These are phyloP conservation scores for Poeciliopsis turrubarensis DNA, from an alignment of 2,113 vertebrate genomes.

Conservation along the genomic window DNA sequence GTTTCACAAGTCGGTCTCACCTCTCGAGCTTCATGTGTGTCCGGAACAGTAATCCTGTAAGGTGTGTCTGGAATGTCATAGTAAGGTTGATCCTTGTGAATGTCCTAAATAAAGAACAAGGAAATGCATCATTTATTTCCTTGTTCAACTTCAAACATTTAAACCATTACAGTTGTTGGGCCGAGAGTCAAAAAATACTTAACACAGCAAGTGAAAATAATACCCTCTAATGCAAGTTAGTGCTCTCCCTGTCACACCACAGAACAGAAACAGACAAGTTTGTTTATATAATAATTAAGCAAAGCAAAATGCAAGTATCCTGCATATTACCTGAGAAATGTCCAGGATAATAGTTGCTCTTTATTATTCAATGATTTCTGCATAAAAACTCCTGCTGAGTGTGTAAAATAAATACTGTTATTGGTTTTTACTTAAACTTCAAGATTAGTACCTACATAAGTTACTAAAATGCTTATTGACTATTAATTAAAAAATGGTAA, in stretches of 20 bases:
- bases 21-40: slow-evolving; percentile 93
- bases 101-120: slow-evolving; percentile 81
- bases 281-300: background rate
- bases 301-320: background rate
- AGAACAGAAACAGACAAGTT: background rate
- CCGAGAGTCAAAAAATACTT: too few species aligned
- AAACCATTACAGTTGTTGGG: too few species aligned
- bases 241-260: background rate
- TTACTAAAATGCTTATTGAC: background rate
- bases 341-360: background rate
- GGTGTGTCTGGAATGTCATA: slow-evolving; percentile 95
- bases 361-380: background rate
- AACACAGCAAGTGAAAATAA: background rate
- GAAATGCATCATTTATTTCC: background rate
- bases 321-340: too few species aligned
- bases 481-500: background rate
- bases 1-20: slow-evolving; percentile 68
- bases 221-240: background rate
- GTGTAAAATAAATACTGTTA: background rate
- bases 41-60: slow-evolving; percentile 94
- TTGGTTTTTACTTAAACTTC: too few species aligned
- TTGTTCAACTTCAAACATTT: background rate
- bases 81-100: slow-evolving; percentile 96
- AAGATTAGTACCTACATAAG: too few species aligned
- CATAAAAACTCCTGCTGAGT: background rate